Base-by-base conservation (phyloP, 2,113 vertebrate species). In the Galbula dea region DNA sequence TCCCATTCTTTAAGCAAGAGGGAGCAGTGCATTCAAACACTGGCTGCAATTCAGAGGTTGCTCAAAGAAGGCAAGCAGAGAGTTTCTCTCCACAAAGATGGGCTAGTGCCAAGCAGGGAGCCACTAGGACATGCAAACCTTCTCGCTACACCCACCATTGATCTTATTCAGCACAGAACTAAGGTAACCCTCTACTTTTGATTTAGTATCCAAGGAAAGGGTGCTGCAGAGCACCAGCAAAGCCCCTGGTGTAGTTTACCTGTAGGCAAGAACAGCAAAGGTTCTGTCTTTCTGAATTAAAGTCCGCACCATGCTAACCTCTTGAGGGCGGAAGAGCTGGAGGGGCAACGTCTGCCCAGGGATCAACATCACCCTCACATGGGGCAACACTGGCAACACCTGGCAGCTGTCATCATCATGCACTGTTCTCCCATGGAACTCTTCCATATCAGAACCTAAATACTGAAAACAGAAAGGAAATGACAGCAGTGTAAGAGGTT, bases 221-320 rank as follows among this genome's bases (percentile, higher is more conserved):
- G 76, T 19, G 51, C 51, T 54, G 24, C 55, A 43, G 12, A 62
- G 34, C 30, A 37, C 12, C 57, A 85, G 57, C 4, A 48, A 48
- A 49, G 51, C 63, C 46, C 54, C 39, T 66, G 14, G 29, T 45
- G 65, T 69, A 46, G 81, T 81, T 96, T 97, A 99, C 99, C 99
- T 99, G 98, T 99, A 98, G 11, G 99, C 98, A 16, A 99, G 99
- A 68, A 99, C 99, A 29, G 99, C 99, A 90, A 99, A 99, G 7
- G 99, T 99, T 91, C 99, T 98, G 94, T 99, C 99, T 74, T 94
- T 98, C 97, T 99, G 99, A 92, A 99, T 98, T 86, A 99, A 96
- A 75, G 97, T 98, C 72, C 99, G 98, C 97, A 99, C 99, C 99
- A 99, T 99, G 97, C 99, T 99, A 98, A 99, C 99, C 96, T 99